These are phyloP conservation scores for Crotophaga sulcirostris DNA, from an alignment of 2,113 vertebrate species.

Conservation along the genomic window DNA sequence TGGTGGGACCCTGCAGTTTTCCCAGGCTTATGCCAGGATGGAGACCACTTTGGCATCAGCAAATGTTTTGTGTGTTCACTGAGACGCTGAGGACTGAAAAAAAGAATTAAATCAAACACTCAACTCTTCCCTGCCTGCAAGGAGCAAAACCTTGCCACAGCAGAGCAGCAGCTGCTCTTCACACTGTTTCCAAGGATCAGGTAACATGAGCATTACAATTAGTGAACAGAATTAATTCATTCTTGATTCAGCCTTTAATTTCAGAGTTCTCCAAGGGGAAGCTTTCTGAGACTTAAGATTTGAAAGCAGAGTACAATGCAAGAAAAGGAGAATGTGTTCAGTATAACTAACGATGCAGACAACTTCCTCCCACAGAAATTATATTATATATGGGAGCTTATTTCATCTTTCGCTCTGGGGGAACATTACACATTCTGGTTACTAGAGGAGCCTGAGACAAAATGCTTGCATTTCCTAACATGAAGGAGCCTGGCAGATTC, in stretches of 20 bases:
- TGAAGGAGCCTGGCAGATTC: slow-evolving; percentile 15
- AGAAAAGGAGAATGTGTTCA: slow-evolving; percentile 19
- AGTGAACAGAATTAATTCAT: slow-evolving; percentile 47
- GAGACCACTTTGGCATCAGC: background rate
- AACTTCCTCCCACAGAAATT: slow-evolving; percentile 41
- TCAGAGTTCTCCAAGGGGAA: slow-evolving; percentile 24
- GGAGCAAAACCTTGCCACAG: background rate
- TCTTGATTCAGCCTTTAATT: slow-evolving; percentile 53
- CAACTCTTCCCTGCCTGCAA: background rate
- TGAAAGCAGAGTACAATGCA: slow-evolving; percentile 25
- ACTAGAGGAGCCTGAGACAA: slow-evolving; percentile 41
- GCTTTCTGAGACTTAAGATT: slow-evolving; percentile 31
- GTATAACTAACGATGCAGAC: slow-evolving; percentile 27
- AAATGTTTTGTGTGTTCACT: accelerated
- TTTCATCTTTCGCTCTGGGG: slow-evolving; percentile 30
- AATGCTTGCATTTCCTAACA: slow-evolving; percentile 8
- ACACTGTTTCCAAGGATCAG: background rate
- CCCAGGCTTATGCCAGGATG: background rate
- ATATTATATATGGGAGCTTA: slow-evolving; percentile 27
- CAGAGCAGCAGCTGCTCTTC: slow-evolving; percentile 18
- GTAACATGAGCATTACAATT: background rate
- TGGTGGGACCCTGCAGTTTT: background rate
- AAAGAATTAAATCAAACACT: background rate
- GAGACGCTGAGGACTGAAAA: background rate
- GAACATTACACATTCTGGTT: slow-evolving; percentile 47